Conservation (phyloP, 2,888 invertebrate genomes). For the Diaperis boleti region DNA sequence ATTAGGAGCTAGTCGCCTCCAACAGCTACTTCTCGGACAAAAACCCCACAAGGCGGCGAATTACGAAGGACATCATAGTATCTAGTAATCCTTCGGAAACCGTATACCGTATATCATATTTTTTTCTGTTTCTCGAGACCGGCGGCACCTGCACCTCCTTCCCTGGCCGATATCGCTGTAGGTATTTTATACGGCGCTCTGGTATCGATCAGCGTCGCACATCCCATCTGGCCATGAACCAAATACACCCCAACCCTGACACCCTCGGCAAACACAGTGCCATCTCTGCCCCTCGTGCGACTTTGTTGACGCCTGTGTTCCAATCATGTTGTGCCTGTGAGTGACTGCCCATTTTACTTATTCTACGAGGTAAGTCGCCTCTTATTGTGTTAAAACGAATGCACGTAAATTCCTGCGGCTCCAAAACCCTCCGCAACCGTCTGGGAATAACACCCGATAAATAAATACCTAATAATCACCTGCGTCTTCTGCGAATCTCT, state of each 20-base stretch:
- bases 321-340: slow-evolving; percentile 12
- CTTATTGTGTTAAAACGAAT: too few species aligned
- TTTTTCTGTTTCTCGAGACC: too few species aligned
- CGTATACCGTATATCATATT: too few species aligned
- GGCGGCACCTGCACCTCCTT: too few species aligned
- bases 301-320: slow-evolving; percentile 2
- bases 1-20: too few species aligned
- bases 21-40: not conserved
- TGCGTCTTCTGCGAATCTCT: not conserved
- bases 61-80: too few species aligned
- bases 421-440: too few species aligned
- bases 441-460: not conserved
- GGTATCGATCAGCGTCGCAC: slow-evolving; percentile 46
- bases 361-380: too few species aligned
- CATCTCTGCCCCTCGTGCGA: slow-evolving; percentile 26
- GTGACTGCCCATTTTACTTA: not conserved
- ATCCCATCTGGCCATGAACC: slow-evolving; percentile 53
- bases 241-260: slow-evolving; percentile 52
- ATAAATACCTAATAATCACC: too few species aligned
- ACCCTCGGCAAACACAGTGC: slow-evolving; percentile 34
- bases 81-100: too few species aligned
- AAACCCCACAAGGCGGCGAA: not conserved
- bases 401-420: too few species aligned
- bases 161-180: too few species aligned
- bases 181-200: slow-evolving; percentile 30